Evolutionary conservation across 2,888 invertebrate genomes (phyloP), one percentile per base, ranked within the genome.

Genomic region (Torymus texanus): DNA sequence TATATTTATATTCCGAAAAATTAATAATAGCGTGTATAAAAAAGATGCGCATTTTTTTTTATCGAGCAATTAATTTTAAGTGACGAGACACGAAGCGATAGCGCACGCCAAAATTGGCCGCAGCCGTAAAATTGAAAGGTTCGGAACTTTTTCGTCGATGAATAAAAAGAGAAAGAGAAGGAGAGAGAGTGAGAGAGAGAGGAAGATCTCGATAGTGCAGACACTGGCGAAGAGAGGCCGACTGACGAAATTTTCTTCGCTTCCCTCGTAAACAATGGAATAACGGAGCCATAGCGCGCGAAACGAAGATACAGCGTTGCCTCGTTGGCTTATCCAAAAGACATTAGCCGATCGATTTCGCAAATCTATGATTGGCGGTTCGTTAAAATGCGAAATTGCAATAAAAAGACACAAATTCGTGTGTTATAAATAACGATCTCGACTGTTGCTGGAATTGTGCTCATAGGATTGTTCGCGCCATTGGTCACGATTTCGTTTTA

Each of bases 211-310:
- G 14, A 41, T 4, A 41, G 41, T 41, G 41, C 41, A 41, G 29
- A 53, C 53, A 53, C 10, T n/a, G 2, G 13, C n/a, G 24, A 53
- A 13, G 29, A 63, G 50, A 70, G 16, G 51, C n/a, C 24, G 29
- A n/a, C 56, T 59, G 66, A 65, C 51, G 77, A 59, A 72, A 66
- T 18, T 58, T 53, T 59, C 13, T 29, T 12, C 18, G n/a, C 24
- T 59, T 12, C 29, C 21, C 24, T 66, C 24, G 14, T 29, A 53
- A 71, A 72, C 66, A 72, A 77, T 72, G 66, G 53, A 41, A 72
- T 77, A 72, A 63, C 29, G 59, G 59, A 71, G 50, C 8, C 8
- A 8, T 53, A 21, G 62, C 14, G 41, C 41, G 41, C 10, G 41
- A 21, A 29, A 16, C 29, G 29, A 29, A 53, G 11, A 59, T 14